These are phyloP conservation scores for Rhopalosiphum maidis DNA, from an alignment of 1,140 invertebrate genomes.

Conservation along the genomic window DNA sequence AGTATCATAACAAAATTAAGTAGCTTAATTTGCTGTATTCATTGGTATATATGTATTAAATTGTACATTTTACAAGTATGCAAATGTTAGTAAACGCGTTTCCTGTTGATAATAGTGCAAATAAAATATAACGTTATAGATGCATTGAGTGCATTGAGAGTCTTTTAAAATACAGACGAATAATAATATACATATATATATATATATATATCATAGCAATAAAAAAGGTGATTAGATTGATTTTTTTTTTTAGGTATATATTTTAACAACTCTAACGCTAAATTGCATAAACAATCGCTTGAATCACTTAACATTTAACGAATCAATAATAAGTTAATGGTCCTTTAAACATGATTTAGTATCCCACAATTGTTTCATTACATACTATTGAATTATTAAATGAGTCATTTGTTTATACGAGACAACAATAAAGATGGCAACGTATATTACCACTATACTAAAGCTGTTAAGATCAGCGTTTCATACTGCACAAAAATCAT, in stretches of 20 bases:
- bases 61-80: not conserved
- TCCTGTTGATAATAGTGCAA: not conserved
- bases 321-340: not conserved
- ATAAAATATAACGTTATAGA: not conserved
- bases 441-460: no score
- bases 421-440: not conserved
- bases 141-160: not conserved
- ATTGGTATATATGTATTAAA: not conserved
- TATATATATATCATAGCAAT: not conserved
- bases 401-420: not conserved
- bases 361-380: not conserved
- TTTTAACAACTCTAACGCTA: not conserved
- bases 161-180: not conserved
- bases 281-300: not conserved
- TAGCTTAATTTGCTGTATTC: not conserved
- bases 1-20: not conserved
- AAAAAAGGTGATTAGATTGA: not conserved
- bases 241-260: not conserved
- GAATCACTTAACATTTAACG: not conserved
- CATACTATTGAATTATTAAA: not conserved
- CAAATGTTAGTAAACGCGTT: not conserved
- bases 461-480: no score
- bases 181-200: not conserved
- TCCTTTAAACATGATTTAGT: not conserved
- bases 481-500: no score